Evolutionary conservation across 2,113 vertebrate species (phyloP), one percentile per base, ranked within the genome.

Genomic region (Saccopteryx leptura): DNA sequence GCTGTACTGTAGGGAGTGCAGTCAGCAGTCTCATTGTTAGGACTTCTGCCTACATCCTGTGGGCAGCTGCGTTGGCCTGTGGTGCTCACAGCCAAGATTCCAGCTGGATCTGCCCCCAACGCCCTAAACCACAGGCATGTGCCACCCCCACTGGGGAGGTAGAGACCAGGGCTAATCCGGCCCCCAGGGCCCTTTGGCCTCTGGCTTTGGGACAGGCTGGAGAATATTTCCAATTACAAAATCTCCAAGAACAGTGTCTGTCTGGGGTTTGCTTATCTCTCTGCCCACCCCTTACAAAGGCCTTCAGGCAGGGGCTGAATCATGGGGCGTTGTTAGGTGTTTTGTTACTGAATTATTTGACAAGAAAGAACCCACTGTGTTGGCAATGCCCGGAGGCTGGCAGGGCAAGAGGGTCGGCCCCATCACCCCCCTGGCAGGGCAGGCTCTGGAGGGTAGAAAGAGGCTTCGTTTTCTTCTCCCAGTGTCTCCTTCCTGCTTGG

Each of bases 361-460:
- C 2, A 85, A 96, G 94, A 94, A 89, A 95, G 88, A 79, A 17
- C 72, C 78, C 78, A 72, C 78, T 94, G 82, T 90, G 81, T 84
- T 17, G 5, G n/a, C 63, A 60, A 46, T 0, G 24, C 69, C 85
- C 50, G 33, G 39, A 81, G 88, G 33, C 80, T 78, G 89, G 63
- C 5, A 2, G 54, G 50, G 69, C 63, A 12, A 13, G 69, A 83
- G 24, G 17, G 56, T 74, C 81, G 63, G 81, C 5, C 7, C 76
- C 1, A 0, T 7, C 50, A 24, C 66, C 58, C 15, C 52, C 87
- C 52, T 50, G 33, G 87, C 61, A 58, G 56, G 19, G 23, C 4
- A 1, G 23, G 17, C 24, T 23, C 24, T 65, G 26, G 46, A 50
- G 48, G 24, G 31, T 1, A 56, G 60, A 58, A 63, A 48, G 74